Conservation (phyloP, 2,113 vertebrate species). For the Alectura lathami region DNA sequence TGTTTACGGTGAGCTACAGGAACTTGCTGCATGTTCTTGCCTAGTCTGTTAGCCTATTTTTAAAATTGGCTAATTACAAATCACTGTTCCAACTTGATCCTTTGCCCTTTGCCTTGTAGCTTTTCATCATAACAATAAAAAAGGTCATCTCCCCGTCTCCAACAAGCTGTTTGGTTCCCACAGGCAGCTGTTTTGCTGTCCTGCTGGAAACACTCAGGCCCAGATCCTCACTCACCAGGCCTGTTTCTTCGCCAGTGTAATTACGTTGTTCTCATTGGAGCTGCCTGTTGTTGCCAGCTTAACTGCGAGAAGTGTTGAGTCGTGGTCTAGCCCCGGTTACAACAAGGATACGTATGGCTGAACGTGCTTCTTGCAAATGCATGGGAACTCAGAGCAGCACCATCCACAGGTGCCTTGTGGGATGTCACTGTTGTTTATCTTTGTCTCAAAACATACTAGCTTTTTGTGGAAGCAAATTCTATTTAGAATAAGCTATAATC, state of each 20-base stretch:
- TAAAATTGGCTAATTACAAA: conserved; percentile 16
- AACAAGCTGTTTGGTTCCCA: conserved; percentile 5
- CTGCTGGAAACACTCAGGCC: not conserved
- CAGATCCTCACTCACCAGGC: not conserved
- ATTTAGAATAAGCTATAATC: not conserved
- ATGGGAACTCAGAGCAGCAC: not conserved
- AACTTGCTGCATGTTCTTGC: not conserved
- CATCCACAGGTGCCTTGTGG: not conserved
- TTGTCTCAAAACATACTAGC: not conserved
- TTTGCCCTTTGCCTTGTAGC: not conserved
- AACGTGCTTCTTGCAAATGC: not conserved
- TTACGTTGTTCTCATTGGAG: not conserved
- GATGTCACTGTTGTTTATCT: not conserved
- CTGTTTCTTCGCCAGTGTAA: not conserved
- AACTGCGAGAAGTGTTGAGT: not conserved
- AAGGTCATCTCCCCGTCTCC: not conserved
- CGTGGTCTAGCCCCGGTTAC: not conserved
- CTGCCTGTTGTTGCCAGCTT: not conserved
- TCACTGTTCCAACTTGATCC: not conserved
- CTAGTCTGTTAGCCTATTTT: conserved; percentile 43
- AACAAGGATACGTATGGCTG: not conserved
- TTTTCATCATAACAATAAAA: conserved; percentile 16
- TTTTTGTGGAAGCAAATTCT: not conserved
- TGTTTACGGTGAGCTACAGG: conserved; percentile 34
- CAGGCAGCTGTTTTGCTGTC: not conserved